Evolutionary conservation across 2,888 invertebrate species (phyloP).

Genomic region (Hemaris fuciformis): DNA sequence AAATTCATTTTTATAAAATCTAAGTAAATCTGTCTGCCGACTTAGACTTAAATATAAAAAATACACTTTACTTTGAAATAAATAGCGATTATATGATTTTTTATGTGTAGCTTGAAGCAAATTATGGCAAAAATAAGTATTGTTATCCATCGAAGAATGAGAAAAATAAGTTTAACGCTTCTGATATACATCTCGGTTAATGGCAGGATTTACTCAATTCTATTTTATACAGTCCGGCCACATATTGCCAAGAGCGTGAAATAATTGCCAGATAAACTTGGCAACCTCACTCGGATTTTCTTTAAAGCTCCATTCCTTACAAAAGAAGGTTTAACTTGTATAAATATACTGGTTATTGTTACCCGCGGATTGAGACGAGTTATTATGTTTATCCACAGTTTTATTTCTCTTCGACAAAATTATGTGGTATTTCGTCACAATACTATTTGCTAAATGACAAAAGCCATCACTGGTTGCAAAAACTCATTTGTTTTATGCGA

Average conservation of each 20-base stretch:
- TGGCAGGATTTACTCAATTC: slow-evolving; percentile 7
- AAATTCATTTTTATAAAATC: too few species aligned
- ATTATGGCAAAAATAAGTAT: not conserved
- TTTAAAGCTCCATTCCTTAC: slow-evolving; percentile 1
- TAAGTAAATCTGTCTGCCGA: too few species aligned
- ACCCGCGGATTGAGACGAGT: not conserved
- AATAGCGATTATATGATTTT: too few species aligned
- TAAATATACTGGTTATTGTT: slow-evolving; percentile 4
- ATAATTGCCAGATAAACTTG: slow-evolving; percentile 10
- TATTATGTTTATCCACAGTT: not conserved
- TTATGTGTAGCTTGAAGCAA: not conserved
- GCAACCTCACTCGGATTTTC: slow-evolving; percentile 4
- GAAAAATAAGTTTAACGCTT: not conserved
- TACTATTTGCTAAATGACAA: not conserved
- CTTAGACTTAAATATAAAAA: too few species aligned
- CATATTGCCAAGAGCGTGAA: slow-evolving; percentile 9
- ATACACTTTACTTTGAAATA: too few species aligned
- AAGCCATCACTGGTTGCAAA: not conserved
- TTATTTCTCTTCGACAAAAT: not conserved
- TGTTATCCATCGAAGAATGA: not conserved
- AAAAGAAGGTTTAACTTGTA: not conserved
- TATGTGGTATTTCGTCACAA: not conserved
- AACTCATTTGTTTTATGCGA: not conserved
- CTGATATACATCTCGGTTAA: slow-evolving; percentile 5
- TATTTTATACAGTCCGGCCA: slow-evolving; percentile 1